Base-by-base conservation (phyloP, 2,113 vertebrate species). In the Corvus hawaiiensis region DNA sequence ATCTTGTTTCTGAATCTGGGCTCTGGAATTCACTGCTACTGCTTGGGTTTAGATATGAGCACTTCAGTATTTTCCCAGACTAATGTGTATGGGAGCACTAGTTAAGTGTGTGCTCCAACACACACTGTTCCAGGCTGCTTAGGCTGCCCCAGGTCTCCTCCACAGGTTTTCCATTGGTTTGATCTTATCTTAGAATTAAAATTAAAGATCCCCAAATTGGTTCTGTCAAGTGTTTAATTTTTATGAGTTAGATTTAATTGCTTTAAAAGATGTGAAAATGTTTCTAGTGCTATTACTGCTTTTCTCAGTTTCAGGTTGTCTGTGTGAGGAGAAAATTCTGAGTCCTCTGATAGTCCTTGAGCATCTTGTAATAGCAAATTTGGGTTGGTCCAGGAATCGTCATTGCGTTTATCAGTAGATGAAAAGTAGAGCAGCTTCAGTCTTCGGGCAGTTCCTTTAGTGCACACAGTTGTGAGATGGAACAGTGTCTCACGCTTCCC, bases 381-480 rank as follows among this genome's bases (percentile, higher is more conserved):
- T 3, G 37, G 10, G n/a, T 71, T 73, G 23, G 21, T 81, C 11
- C 35, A 26, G 63, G 39, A 84, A 15, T 27, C 33, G 10, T 64
- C 0, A 2, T n/a, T 64, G 2, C 22, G 2, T 63, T 39, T 16
- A 14, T 80, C 46, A 69, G 49, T 2, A 86, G 33, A 24, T 49
- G 32, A 66, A 90, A 63, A 78, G 35, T 56, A 83, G 43, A 75
- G 32, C 24, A 79, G 11, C 43, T 82, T 58, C 35, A 48, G 24
- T 46, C 27, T 79, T 61, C 49, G 71, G 32, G 37, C 54, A 35
- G 2, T 59, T 73, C 30, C 28, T 54, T 55, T 26, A 46, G 52
- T 7, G 26, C 16, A 16, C 15, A 11, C 22, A 28, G 4, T 3
- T 79, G 18, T 0, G 2, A 55, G 43, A 37, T 67, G 54, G 26